phyloP scores from a whole-genome alignment of 2,113 vertebrate species.

The Leptobrachium leishanense region DNA sequence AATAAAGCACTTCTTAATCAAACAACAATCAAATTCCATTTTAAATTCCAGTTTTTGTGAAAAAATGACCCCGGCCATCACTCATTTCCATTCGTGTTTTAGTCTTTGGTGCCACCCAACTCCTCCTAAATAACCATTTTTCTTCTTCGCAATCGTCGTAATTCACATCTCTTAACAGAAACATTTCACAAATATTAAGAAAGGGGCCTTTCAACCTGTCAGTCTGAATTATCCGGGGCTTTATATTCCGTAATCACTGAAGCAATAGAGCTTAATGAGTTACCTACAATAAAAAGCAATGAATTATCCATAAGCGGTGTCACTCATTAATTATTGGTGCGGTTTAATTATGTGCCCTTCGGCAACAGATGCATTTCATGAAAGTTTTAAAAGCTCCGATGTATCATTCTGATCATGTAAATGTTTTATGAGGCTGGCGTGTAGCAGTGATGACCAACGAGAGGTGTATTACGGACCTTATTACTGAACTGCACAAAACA shows the following conservation, averaged over 20 bases:
- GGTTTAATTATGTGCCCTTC: slow-evolving; percentile 11
- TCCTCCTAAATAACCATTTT: no score
- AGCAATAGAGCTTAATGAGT: slow-evolving; percentile 26
- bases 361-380: slow-evolving; percentile 15
- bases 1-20: no score
- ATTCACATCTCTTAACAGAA: no score
- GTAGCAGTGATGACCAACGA: background rate
- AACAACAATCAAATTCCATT: no score
- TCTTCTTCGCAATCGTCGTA: no score
- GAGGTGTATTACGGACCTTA: background rate
- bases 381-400: slow-evolving; percentile 24
- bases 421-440: slow-evolving; percentile 2
- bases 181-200: no score
- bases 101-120: no score
- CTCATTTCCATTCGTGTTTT: no score
- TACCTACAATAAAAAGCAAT: slow-evolving; percentile 17
- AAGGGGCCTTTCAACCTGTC: no score
- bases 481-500: background rate
- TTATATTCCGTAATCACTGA: background rate
- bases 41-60: no score
- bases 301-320: slow-evolving; percentile 22
- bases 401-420: slow-evolving; percentile 22
- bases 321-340: slow-evolving; percentile 27
- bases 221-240: background rate
- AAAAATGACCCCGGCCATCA: no score